Conservation (phyloP, 1,140 invertebrate species). For the Homalodisca vitripennis region DNA sequence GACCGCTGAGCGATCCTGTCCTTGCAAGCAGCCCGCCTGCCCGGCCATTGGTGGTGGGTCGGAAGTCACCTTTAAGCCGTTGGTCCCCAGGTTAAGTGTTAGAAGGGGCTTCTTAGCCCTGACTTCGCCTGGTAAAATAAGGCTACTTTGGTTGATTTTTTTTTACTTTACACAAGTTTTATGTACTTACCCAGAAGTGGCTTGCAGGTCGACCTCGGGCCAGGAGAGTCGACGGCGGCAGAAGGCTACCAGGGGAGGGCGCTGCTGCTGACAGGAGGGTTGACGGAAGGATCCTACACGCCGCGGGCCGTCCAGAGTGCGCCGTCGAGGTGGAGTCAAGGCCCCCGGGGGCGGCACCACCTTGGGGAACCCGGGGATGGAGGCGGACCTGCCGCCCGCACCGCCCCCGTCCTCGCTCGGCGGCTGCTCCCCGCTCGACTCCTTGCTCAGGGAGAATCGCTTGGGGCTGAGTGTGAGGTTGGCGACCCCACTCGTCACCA, state of each 20-base stretch:
- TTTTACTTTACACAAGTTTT: too few relatives aligned
- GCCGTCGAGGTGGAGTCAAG: slow-evolving; percentile 51
- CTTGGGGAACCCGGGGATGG: slow-evolving; percentile 55
- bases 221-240: slow-evolving; percentile 72
- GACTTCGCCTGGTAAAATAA: too few relatives aligned
- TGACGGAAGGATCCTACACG: slow-evolving; percentile 52
- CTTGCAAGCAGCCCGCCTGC: too few relatives aligned
- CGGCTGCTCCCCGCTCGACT: slow-evolving; percentile 53
- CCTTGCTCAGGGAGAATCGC: slow-evolving; percentile 68
- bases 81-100: too few relatives aligned
- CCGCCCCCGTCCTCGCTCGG: slow-evolving; percentile 43
- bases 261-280: slow-evolving; percentile 48
- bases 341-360: slow-evolving; percentile 64
- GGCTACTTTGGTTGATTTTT: too few relatives aligned
- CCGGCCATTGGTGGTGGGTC: too few relatives aligned
- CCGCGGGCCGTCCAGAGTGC: slow-evolving; percentile 46
- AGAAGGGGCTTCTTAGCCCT: too few relatives aligned
- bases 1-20: too few relatives aligned
- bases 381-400: slow-evolving; percentile 42
- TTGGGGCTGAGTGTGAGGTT: slow-evolving; percentile 73
- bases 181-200: slow-evolving; percentile 68
- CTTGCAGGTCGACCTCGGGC: slow-evolving; percentile 78
- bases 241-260: slow-evolving; percentile 61
- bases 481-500: slow-evolving; percentile 75
- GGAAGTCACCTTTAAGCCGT: too few relatives aligned